Evolutionary conservation across 1,140 invertebrate species (phyloP).

Genomic region (Pogonomyrmex barbatus): DNA sequence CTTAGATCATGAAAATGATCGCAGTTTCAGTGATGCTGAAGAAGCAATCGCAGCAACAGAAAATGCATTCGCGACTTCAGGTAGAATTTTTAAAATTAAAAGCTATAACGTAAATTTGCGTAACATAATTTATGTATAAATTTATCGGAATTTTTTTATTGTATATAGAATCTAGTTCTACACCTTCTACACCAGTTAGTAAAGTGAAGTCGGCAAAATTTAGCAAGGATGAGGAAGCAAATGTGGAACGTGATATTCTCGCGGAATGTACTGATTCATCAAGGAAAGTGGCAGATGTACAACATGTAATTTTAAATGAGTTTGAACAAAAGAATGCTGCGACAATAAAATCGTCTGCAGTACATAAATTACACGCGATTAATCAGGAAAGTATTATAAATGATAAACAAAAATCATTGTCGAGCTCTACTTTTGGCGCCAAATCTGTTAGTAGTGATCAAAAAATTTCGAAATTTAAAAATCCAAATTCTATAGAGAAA

Average conservation of each 20-base stretch:
- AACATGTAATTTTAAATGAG: slow-evolving; percentile 66
- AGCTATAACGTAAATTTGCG: slow-evolving; percentile 14
- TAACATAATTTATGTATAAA: background rate
- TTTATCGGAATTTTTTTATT: slow-evolving; percentile 39
- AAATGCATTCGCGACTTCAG: slow-evolving; percentile 80
- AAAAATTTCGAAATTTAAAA: slow-evolving; percentile 51
- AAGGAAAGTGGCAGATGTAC: slow-evolving; percentile 62
- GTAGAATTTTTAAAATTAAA: slow-evolving; percentile 69
- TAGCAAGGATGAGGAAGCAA: slow-evolving; percentile 82
- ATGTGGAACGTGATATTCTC: slow-evolving; percentile 76
- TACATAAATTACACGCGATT: slow-evolving; percentile 15
- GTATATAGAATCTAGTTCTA: slow-evolving; percentile 76
- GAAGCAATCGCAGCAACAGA: slow-evolving; percentile 83
- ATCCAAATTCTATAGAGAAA: slow-evolving; percentile 62
- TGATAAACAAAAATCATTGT: slow-evolving; percentile 63
- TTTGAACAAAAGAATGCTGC: slow-evolving; percentile 65
- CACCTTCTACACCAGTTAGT: slow-evolving; percentile 80
- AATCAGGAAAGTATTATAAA: slow-evolving; percentile 61
- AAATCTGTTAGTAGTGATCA: slow-evolving; percentile 58
- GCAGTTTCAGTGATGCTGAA: slow-evolving; percentile 84
- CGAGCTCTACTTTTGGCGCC: slow-evolving; percentile 38
- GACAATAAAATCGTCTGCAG: background rate
- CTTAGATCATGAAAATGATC: slow-evolving; percentile 82
- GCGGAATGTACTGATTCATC: slow-evolving; percentile 65
- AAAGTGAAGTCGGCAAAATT: slow-evolving; percentile 82